Percentiles rank a stretch among this genome's conserved stretches.
Evolutionary conservation across 2,113 vertebrate species (phyloP).

Genomic region (Pollachius pollachius): DNA sequence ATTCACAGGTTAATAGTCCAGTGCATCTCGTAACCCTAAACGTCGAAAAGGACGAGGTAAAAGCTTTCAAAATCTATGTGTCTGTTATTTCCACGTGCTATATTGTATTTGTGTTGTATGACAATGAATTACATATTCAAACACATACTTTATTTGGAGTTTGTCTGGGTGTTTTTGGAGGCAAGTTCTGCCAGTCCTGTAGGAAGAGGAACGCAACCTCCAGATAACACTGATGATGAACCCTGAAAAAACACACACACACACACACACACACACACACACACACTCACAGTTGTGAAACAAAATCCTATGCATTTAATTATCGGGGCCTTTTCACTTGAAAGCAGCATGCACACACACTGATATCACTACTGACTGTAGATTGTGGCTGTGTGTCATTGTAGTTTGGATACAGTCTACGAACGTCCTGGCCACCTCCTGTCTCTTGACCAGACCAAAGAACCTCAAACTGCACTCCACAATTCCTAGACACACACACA

Average conservation of each 20-base stretch:
- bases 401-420: constrained; percentile 73
- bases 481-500: constrained; percentile 67
- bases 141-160: background rate
- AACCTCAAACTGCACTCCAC: constrained; percentile 67
- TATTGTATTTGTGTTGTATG: background rate
- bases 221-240: constrained; percentile 79
- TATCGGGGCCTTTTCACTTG: no score
- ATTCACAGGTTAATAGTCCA: no score
- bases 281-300: background rate
- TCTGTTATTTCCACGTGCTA: background rate
- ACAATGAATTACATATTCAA: background rate
- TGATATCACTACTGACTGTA: constrained; percentile 66
- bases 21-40: no score
- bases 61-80: background rate
- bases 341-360: background rate
- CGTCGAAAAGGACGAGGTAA: no score
- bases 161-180: background rate
- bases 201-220: constrained; percentile 79
- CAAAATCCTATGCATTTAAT: no score
- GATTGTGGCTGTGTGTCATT: constrained; percentile 72
- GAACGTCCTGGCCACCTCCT: constrained; percentile 61
- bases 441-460: constrained; percentile 45
- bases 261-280: background rate
- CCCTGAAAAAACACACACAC: constrained; percentile 55
- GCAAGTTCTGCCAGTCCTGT: constrained; percentile 31